Base-by-base conservation (phyloP, 2,797 vertebrate genomes). In the Miichthys miiuy region DNA sequence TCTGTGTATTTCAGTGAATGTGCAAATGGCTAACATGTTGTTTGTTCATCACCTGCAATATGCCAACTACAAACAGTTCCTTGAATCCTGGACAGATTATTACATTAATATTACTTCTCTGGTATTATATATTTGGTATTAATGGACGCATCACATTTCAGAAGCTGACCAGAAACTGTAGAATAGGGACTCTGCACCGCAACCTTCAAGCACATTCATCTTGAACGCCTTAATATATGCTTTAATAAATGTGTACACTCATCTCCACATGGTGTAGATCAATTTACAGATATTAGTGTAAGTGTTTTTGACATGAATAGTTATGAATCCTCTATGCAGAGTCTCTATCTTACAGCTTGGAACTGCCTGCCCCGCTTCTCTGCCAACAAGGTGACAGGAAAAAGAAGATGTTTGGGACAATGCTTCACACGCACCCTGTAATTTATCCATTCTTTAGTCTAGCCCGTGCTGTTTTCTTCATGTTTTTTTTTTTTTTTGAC, bases 401-500 rank as follows among this genome's bases (percentile, higher is more conserved):
- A 68, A 79, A 74, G 60, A 81, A 63, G 82, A 82, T 63, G 72
- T 86, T 77, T 80, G 74, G 55, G 70, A 80, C 79, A 81, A 88
- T 9, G 52, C 77, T 90, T 88, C 79, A 87, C 79, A 79, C 30
- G 69, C 81, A 80, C 81, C 81, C 77, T 92, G 94, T 94, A 88
- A 90, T 89, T 83, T 86, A 90, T 78, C 81, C 88, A 81, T 85
- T 79, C 82, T 81, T 85, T 69, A 83, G 65, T 77, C 85, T 92
- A 89, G 85, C 84, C 80, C 27, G 80, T 94, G 89, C 75, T 81
- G 82, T 90, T 91, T 82, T 84, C 78, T 92, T 87, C 65, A 73
- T 66, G 50, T 71, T 79, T 84, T 44, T 67, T 83, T 38, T 1
- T 34, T 34, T 34, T 83, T 80, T 84, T 79, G 83, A 86, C 90